These are phyloP conservation scores for Eulemur coronatus DNA, from an alignment of 2,797 vertebrate genomes.

Conservation along the genomic window DNA sequence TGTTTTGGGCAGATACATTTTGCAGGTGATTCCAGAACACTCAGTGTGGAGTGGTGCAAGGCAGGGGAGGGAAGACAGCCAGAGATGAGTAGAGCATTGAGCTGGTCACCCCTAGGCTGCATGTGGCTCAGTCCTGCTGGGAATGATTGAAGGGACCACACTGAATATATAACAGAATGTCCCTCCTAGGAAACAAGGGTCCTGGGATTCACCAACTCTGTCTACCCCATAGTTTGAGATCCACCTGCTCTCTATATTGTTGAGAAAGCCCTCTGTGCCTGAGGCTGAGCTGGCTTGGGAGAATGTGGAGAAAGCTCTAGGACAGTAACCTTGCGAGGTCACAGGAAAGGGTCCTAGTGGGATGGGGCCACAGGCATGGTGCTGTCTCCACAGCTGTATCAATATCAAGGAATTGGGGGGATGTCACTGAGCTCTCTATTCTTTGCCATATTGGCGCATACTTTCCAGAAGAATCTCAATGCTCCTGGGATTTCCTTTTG, in stretches of 20 bases:
- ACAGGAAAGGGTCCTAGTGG: background rate
- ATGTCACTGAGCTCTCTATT: accelerated
- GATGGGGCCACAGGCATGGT: background rate
- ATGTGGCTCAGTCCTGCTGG: too few relatives aligned
- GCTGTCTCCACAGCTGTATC: background rate
- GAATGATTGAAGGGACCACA: too few relatives aligned
- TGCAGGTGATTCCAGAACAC: accelerated
- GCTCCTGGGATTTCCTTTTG: background rate
- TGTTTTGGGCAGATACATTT: background rate
- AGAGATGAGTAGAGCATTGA: too few relatives aligned
- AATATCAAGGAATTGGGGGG: background rate
- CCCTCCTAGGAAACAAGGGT: background rate
- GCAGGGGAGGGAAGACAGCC: background rate
- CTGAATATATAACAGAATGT: background rate
- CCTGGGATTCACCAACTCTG: background rate
- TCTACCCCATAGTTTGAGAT: background rate
- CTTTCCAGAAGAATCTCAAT: background rate
- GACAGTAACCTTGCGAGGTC: background rate
- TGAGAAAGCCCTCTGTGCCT: background rate
- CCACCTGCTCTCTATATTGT: background rate
- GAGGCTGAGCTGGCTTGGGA: background rate
- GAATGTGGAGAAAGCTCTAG: background rate
- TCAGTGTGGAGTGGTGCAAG: background rate
- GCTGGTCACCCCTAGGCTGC: background rate
- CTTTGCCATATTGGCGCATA: background rate